Evolutionary conservation across 2,797 vertebrate genomes (phyloP).

Genomic region (Columba guinea): DNA sequence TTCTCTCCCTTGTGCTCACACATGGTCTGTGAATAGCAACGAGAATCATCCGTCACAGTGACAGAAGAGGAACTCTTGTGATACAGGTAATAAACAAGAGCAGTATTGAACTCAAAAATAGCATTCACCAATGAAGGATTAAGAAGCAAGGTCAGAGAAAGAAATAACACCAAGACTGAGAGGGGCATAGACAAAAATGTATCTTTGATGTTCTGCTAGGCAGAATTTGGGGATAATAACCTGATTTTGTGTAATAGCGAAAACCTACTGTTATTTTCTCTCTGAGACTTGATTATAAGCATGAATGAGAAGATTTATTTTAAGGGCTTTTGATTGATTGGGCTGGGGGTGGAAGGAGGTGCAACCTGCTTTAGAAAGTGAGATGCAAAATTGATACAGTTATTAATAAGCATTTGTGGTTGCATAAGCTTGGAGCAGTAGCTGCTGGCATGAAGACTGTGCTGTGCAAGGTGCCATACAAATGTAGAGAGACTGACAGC

Average conservation of each 20-base stretch:
- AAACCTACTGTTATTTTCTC: slow-evolving; percentile 23
- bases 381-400: slow-evolving; percentile 30
- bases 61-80: not conserved
- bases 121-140: not conserved
- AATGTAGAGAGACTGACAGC: not conserved
- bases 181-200: not conserved
- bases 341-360: slow-evolving; percentile 56
- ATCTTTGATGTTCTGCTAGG: not conserved
- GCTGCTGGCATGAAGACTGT: not conserved
- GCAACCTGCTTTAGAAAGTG: slow-evolving; percentile 19
- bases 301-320: slow-evolving; percentile 66
- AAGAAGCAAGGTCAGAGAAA: not conserved
- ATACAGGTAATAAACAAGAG: not conserved
- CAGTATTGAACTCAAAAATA: not conserved
- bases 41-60: not conserved
- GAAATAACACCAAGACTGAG: not conserved
- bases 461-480: not conserved
- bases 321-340: slow-evolving; percentile 56
- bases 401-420: slow-evolving; percentile 52
- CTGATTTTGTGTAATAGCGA: not conserved
- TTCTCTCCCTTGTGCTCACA: not conserved
- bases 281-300: slow-evolving; percentile 21
- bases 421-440: not conserved
- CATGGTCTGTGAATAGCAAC: not conserved
- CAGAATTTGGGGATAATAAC: not conserved